phyloP scores from a whole-genome alignment of 2,113 vertebrate genomes.

The Cochlearius cochlearius region DNA sequence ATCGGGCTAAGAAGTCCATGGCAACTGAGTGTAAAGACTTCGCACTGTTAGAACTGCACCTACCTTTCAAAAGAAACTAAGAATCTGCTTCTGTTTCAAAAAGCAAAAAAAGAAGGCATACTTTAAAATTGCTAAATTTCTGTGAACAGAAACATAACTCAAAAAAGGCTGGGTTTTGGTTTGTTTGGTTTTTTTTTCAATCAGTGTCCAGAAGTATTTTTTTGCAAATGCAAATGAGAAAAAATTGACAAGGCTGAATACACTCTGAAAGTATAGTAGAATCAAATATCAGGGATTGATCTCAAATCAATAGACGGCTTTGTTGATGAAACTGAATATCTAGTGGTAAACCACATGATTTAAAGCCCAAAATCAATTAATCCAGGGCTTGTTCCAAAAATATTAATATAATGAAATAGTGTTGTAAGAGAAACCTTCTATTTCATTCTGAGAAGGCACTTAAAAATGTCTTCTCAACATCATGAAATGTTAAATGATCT shows the following conservation, averaged over 20 bases:
- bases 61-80: neutral
- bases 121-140: neutral
- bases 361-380: neutral
- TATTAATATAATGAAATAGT: neutral
- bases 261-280: neutral
- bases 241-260: neutral
- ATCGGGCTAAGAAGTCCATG: neutral
- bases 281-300: neutral
- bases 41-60: neutral
- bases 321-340: neutral
- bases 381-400: neutral
- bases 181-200: no score
- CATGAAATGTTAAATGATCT: neutral
- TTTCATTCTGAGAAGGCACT: neutral
- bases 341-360: neutral
- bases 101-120: accelerated
- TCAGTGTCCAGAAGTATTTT: neutral
- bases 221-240: neutral
- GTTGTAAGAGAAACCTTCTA: neutral
- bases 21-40: neutral
- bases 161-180: neutral
- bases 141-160: neutral
- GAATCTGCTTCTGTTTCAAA: neutral
- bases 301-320: neutral
- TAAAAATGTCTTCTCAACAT: neutral